Evolutionary conservation across 2,888 invertebrate genomes (phyloP).

Genomic region (Lutraria lutraria): DNA sequence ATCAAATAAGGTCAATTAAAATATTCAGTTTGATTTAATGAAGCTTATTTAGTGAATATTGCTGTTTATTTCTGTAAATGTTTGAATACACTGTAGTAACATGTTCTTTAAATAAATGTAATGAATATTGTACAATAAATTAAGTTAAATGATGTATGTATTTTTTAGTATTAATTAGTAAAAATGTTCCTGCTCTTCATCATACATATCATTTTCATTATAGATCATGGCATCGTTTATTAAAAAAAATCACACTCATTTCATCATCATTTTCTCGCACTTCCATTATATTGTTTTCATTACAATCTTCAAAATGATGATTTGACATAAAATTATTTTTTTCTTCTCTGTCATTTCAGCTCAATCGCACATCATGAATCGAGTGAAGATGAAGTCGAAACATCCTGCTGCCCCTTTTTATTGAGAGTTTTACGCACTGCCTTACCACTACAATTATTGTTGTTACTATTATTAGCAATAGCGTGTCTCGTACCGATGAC

Average conservation of each 20-base stretch:
- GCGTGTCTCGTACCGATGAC: slow-evolving; percentile 96
- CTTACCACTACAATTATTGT: slow-evolving; percentile 96
- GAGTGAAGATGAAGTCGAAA: slow-evolving; percentile 50
- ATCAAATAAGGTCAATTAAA: no score
- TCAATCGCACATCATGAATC: slow-evolving; percentile 70
- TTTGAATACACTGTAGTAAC: no score
- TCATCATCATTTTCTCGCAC: background rate
- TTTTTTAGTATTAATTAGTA: no score
- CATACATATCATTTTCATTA: background rate
- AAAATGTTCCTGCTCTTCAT: background rate
- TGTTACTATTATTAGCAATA: slow-evolving; percentile 96
- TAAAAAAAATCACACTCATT: background rate
- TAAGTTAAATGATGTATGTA: no score
- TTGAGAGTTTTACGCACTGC: slow-evolving; percentile 96
- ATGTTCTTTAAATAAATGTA: no score
- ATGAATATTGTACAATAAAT: no score
- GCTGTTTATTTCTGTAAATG: no score
- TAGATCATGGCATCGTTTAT: background rate
- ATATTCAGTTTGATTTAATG: no score
- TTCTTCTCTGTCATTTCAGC: slow-evolving; percentile 61
- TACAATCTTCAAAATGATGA: background rate
- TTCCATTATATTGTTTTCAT: background rate
- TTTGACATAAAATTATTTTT: background rate
- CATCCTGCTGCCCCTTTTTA: slow-evolving; percentile 94
- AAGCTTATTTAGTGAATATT: no score